Base-by-base conservation (phyloP, 2,797 vertebrate genomes). In the Poeciliopsis gracilis region DNA sequence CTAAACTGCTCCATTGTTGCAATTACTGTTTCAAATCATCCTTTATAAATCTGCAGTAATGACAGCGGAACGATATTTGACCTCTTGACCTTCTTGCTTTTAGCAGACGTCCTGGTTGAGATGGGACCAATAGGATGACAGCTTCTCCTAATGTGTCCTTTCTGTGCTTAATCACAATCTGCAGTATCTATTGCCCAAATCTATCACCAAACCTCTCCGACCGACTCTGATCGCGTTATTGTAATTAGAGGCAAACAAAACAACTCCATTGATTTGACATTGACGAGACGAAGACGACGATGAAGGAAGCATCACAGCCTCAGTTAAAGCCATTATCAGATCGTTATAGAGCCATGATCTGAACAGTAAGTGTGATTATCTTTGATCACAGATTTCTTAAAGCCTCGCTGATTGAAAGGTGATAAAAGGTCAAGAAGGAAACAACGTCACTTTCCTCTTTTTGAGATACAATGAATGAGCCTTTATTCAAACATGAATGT, bases 241-340 rank as follows among this genome's bases (percentile, higher is more conserved):
- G 46, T 30, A 74, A 77, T 84, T 69, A 78, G 20, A 74, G 71
- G 4, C 10, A 69, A 77, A 89, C 75, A 82, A 63, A 61, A 30
- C n/a, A 16, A 8, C 57, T 0, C 28, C 28, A 15, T 33, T 33
- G 15, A 61, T 16, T 61, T 61, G n/a, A 61, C 16, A 16, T 16
- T 6, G 76, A 89, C 78, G 77, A 67, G 30, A 28, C 2, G 0
- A n/a, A 4, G 36, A 75, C 55, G 82, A 46, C 43, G 4, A 81
- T 80, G 46, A 77, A 13, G 1, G 49, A 49, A 51, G n/a, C n/a
- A 25, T 73, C 36, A 2, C 43, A 11, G 23, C 49, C 49, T 51
- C 28, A 51, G 6, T n/a, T 38, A 5, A 38, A 67, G 41, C 13
- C 67, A n/a, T 73, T 41, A 41, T 41, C 38, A 41, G 38, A 41